phyloP scores from a whole-genome alignment of 2,113 vertebrate genomes.

The Sclerurus mexicanus region DNA sequence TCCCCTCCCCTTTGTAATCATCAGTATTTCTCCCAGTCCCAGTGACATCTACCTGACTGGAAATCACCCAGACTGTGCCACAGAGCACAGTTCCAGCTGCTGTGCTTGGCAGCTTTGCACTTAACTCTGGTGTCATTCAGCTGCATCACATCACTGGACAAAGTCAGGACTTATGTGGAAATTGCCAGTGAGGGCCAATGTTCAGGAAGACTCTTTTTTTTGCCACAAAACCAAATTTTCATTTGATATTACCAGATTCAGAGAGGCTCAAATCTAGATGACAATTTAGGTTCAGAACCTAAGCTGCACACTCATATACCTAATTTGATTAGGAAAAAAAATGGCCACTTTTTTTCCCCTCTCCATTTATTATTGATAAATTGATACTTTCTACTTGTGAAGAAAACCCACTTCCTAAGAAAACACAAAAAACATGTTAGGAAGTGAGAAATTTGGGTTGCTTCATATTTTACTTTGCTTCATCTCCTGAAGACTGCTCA shows the following conservation, averaged over 20 bases:
- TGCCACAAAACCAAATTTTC: not conserved
- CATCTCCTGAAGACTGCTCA: not conserved
- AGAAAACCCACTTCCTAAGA: not conserved
- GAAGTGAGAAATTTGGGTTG: not conserved
- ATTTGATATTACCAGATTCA: not conserved
- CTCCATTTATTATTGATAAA: not conserved
- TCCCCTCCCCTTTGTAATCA: not conserved
- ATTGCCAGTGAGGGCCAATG: not conserved
- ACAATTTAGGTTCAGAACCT: not conserved
- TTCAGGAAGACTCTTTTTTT: not conserved
- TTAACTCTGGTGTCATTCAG: not conserved
- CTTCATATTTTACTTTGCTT: not conserved
- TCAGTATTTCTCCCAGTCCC: not conserved
- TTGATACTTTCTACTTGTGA: not conserved
- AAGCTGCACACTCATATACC: not conserved
- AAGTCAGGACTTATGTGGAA: not conserved
- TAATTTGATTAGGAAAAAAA: not conserved
- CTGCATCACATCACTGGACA: not conserved
- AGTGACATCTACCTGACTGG: not conserved
- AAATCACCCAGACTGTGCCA: not conserved
- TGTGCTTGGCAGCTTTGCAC: not conserved
- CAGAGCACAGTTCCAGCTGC: not conserved
- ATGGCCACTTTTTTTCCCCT: rapidly evolving
- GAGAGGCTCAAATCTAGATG: not conserved
- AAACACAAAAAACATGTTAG: not conserved